Percentiles rank a stretch among this genome's conserved stretches.
Evolutionary conservation across 2,113 vertebrate species (phyloP).

Genomic region (Dinomys branickii): DNA sequence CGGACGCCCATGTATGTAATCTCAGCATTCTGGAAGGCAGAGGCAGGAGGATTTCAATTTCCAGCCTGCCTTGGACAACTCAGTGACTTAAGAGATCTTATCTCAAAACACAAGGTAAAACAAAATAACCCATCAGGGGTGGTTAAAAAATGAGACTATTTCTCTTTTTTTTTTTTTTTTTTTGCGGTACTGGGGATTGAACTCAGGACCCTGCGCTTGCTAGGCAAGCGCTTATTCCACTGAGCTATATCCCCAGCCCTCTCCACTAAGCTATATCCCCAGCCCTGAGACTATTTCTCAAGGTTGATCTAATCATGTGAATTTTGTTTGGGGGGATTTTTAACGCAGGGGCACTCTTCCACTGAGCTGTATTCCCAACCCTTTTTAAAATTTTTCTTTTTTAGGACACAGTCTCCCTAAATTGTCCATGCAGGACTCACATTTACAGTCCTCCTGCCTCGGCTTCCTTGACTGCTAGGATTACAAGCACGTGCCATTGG

Average conservation of each 20-base stretch:
- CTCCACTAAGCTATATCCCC: too few species aligned
- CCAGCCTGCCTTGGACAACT: neutral
- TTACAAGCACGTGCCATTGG: neutral
- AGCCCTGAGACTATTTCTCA: neutral
- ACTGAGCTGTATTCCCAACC: neutral
- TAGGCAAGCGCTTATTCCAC: too few species aligned
- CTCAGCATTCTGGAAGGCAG: neutral
- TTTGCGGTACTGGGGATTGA: too few species aligned
- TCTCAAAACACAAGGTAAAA: neutral
- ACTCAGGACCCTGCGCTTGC: too few species aligned
- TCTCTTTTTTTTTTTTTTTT: too few species aligned
- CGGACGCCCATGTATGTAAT: neutral
- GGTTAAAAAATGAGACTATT: neutral
- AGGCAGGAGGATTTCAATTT: neutral
- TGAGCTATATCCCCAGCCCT: too few species aligned
- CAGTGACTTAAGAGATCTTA: neutral
- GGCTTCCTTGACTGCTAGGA: neutral
- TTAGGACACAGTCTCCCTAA: neutral
- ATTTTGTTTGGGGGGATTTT: neutral
- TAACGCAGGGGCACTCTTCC: neutral
- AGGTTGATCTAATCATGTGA: neutral
- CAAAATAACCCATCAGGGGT: neutral
- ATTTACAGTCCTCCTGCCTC: neutral
- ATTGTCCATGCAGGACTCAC: neutral
- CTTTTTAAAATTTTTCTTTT: neutral